Evolutionary conservation across 2,888 invertebrate species (phyloP), one percentile per base, ranked within the genome.

Genomic region (Leptogaster cylindrica): DNA sequence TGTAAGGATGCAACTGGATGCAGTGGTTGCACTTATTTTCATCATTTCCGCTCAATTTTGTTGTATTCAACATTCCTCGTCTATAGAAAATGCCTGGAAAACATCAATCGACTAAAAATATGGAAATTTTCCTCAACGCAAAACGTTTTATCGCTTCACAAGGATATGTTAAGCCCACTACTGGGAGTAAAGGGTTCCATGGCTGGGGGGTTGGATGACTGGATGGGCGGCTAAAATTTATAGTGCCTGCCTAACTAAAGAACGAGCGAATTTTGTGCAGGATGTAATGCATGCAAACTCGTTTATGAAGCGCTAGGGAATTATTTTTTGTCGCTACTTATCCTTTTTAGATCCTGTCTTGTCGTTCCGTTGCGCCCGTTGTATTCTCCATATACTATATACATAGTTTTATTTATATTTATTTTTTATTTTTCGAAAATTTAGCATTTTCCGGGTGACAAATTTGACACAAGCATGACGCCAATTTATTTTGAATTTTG

Each of bases 381-480:
- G n/a, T n/a, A n/a, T n/a, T n/a, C n/a, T n/a, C n/a, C n/a, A n/a
- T n/a, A n/a, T n/a, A n/a, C n/a, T n/a, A n/a, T n/a, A n/a, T n/a
- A n/a, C n/a, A n/a, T n/a, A n/a, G n/a, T n/a, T n/a, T n/a, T n/a
- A n/a, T n/a, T n/a, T n/a, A n/a, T n/a, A n/a, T 5, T 41, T 3
- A 1, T 18, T 16, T 27, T 55, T 55, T 33, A 1, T 2, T 67
- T 55, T 61, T 61, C 61, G 51, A 61, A 68, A 68, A 68, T 68
- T 68, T 39, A 66, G 41, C 68, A 68, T 68, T 65, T 66, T 51
- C 68, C 58, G 61, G 61, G 68, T 50, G 68, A 68, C 66, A 68
- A 68, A 68, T 68, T 68, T 68, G 68, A 68, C 68, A 68, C 68
- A 51, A 61, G 61, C 61, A 68, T 68, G 68, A 68, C 68, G 66